These are phyloP conservation scores for Probosciger aterrimus DNA, from an alignment of 2,113 vertebrate species.

Conservation along the genomic window DNA sequence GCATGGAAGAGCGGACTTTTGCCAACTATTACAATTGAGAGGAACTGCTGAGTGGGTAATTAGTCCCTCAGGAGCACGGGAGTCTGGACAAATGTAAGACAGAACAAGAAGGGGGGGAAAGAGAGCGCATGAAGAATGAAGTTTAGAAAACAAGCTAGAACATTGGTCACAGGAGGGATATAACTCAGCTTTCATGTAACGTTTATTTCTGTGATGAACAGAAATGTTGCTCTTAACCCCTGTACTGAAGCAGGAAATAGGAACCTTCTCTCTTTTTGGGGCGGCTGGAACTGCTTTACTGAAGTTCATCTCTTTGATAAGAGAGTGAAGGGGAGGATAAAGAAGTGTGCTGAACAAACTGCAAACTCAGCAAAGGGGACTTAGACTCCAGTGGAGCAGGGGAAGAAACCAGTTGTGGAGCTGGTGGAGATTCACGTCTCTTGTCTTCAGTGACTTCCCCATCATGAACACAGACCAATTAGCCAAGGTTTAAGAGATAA, in stretches of 20 bases:
- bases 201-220: slow-evolving; percentile 49
- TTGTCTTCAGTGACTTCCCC: neutral
- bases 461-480: neutral
- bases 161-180: slow-evolving; percentile 58
- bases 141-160: slow-evolving; percentile 60
- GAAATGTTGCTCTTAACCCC: slow-evolving; percentile 42
- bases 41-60: slow-evolving; percentile 63
- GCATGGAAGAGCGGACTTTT: slow-evolving; percentile 3
- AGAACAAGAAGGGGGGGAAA: neutral
- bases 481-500: neutral
- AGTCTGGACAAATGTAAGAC: slow-evolving; percentile 56
- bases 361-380: neutral
- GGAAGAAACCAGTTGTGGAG: neutral
- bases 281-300: neutral
- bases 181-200: slow-evolving; percentile 52
- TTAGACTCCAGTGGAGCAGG: accelerated
- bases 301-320: neutral
- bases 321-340: neutral
- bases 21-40: slow-evolving; percentile 48
- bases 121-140: slow-evolving; percentile 26
- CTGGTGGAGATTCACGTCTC: neutral
- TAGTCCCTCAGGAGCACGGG: slow-evolving; percentile 19
- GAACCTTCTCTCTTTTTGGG: neutral
- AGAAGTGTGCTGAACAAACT: neutral
- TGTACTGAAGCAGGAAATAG: neutral